A percentile compares a stretch with the other conserved stretches of the same genome.
These are phyloP conservation scores for Entomobrya proxima DNA, from an alignment of 2,888 invertebrate species.

Conservation along the genomic window DNA sequence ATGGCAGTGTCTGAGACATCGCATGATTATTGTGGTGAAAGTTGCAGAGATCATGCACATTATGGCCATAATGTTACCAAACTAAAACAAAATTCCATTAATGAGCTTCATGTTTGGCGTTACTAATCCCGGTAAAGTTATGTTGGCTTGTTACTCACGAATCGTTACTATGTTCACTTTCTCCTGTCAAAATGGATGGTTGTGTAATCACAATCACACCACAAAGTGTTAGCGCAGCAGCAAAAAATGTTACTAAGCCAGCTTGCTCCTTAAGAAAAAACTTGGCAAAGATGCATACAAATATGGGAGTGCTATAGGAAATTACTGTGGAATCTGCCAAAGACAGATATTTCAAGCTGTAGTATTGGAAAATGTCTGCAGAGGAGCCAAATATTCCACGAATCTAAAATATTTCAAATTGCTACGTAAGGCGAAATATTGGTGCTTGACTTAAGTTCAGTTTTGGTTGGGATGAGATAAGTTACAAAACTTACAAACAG, in stretches of 20 bases:
- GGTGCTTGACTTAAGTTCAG: no score
- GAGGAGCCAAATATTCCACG: slow-evolving; percentile 65
- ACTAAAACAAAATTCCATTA: slow-evolving; percentile 34
- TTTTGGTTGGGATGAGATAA: no score
- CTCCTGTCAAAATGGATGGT: slow-evolving; percentile 71
- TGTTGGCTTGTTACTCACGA: not conserved
- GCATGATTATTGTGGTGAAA: slow-evolving; percentile 65
- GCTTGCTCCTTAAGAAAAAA: slow-evolving; percentile 67
- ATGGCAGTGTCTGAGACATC: slow-evolving; percentile 67
- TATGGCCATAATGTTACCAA: slow-evolving; percentile 68
- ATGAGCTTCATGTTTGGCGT: not conserved
- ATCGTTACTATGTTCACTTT: slow-evolving; percentile 25
- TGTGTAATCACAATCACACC: slow-evolving; percentile 70
- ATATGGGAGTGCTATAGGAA: slow-evolving; percentile 71
- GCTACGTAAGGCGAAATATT: no score
- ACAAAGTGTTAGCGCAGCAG: slow-evolving; percentile 53
- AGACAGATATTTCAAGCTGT: slow-evolving; percentile 67
- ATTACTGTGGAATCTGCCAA: slow-evolving; percentile 70
- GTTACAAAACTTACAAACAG: slow-evolving; percentile 46
- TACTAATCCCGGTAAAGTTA: not conserved
- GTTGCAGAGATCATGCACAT: slow-evolving; percentile 69
- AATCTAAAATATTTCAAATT: no score
- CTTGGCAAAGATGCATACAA: slow-evolving; percentile 70
- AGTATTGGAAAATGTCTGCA: slow-evolving; percentile 71
- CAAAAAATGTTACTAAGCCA: slow-evolving; percentile 65